These are phyloP conservation scores for Sylvilagus floridanus DNA, from an alignment of 2,797 vertebrate genomes.

Conservation along the genomic window DNA sequence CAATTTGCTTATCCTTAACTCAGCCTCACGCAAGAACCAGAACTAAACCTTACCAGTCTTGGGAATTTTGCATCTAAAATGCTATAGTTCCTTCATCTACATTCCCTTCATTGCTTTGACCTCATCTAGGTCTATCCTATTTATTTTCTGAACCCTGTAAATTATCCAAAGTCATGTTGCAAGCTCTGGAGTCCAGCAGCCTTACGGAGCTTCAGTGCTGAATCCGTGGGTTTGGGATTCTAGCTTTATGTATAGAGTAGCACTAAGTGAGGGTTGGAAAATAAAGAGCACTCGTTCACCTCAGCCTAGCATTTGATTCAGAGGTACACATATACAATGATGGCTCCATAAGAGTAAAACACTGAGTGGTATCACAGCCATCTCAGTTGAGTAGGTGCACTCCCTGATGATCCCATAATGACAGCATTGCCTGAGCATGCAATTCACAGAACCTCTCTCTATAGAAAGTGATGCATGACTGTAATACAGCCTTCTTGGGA, in stretches of 20 bases:
- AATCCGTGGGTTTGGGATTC: rapidly evolving
- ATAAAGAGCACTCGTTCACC: neutral
- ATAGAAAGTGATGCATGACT: no score
- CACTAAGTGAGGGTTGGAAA: neutral
- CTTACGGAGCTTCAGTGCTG: neutral
- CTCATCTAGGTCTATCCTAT: neutral
- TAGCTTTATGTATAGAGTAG: neutral
- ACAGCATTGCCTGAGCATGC: no score
- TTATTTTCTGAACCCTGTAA: neutral
- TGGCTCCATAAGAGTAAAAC: no score
- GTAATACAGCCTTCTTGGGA: no score
- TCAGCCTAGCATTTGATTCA: no score
- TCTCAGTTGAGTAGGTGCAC: no score
- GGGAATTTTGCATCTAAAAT: neutral
- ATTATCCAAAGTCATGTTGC: neutral
- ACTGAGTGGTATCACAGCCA: no score
- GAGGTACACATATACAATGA: no score
- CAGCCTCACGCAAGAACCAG: neutral
- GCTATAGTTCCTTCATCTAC: neutral
- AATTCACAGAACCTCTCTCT: no score
- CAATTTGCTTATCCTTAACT: neutral
- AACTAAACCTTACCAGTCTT: neutral
- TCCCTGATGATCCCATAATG: no score
- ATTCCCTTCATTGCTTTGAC: neutral
- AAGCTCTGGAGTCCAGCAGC: neutral